Evolutionary conservation across 2,888 invertebrate genomes (phyloP).

Genomic region (Athalia circularis): DNA sequence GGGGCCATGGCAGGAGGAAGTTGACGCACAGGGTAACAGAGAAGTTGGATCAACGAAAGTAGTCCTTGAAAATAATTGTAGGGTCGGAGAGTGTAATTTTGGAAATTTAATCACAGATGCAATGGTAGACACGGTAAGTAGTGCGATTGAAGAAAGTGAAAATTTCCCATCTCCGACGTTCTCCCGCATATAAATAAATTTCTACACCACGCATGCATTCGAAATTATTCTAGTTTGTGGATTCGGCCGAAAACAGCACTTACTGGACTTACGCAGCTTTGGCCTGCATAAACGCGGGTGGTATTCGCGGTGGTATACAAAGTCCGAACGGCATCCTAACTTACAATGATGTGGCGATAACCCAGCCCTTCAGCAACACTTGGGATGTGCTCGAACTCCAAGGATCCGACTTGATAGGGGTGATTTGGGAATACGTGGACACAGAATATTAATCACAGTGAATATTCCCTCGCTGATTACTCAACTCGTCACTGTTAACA

Average conservation of each 20-base stretch:
- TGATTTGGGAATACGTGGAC: constrained; percentile 61
- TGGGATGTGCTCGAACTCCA: constrained; percentile 83
- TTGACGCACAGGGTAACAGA: constrained; percentile 77
- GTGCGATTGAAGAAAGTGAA: not conserved
- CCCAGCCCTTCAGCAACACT: constrained; percentile 86
- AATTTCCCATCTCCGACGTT: not conserved
- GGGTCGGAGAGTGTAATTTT: constrained; percentile 82
- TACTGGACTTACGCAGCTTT: constrained; percentile 83
- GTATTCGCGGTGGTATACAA: constrained; percentile 81
- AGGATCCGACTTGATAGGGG: constrained; percentile 80
- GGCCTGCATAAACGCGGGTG: constrained; percentile 82
- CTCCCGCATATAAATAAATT: not conserved
- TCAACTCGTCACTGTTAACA: constrained; percentile 50
- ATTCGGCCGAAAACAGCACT: constrained; percentile 72
- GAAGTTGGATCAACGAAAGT: constrained; percentile 80
- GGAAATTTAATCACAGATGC: constrained; percentile 86
- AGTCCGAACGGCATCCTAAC: constrained; percentile 75
- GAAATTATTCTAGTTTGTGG: constrained; percentile 72
- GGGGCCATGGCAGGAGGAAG: constrained; percentile 77
- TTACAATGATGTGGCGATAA: constrained; percentile 81
- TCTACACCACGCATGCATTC: not conserved
- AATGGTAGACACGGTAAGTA: constrained; percentile 79
- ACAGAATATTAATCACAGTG: not conserved
- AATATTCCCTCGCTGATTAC: not conserved
- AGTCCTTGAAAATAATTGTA: constrained; percentile 77